These are phyloP conservation scores for Pelodiscus sinensis DNA, from an alignment of 2,113 vertebrate species.

Conservation along the genomic window DNA sequence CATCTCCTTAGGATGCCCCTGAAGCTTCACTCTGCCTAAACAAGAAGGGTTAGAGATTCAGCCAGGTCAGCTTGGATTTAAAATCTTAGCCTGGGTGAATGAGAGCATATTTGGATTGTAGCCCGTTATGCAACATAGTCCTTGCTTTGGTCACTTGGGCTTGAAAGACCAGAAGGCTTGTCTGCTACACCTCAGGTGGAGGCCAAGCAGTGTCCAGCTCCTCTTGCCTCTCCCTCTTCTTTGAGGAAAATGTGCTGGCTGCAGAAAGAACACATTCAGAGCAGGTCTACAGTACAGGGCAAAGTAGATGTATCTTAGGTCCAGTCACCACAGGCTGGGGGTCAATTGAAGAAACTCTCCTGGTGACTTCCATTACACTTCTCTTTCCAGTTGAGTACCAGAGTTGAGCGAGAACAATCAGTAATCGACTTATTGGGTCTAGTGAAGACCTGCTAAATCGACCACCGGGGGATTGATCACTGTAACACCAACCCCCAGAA, in stretches of 20 bases:
- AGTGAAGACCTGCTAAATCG: too few species aligned
- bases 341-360: too few species aligned
- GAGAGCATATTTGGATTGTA: conserved; percentile 19
- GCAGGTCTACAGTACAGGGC: too few species aligned
- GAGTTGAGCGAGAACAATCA: too few species aligned
- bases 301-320: too few species aligned
- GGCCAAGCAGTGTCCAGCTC: background rate
- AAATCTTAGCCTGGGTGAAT: background rate
- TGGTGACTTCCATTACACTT: too few species aligned
- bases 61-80: background rate
- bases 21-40: background rate
- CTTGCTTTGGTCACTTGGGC: conserved; percentile 14
- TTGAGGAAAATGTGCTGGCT: background rate
- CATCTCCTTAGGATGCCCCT: conserved; percentile 3
- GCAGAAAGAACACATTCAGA: background rate
- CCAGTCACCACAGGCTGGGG: too few species aligned
- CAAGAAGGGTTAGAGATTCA: conserved; percentile 26
- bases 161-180: conserved; percentile 36
- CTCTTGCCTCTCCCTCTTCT: background rate
- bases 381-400: too few species aligned
- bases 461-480: too few species aligned
- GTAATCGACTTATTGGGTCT: too few species aligned
- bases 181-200: background rate
- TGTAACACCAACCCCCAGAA: too few species aligned
- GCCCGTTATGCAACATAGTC: conserved; percentile 10